Conservation (phyloP, 2,797 vertebrate species). For the Hyperoplus immaculatus region DNA sequence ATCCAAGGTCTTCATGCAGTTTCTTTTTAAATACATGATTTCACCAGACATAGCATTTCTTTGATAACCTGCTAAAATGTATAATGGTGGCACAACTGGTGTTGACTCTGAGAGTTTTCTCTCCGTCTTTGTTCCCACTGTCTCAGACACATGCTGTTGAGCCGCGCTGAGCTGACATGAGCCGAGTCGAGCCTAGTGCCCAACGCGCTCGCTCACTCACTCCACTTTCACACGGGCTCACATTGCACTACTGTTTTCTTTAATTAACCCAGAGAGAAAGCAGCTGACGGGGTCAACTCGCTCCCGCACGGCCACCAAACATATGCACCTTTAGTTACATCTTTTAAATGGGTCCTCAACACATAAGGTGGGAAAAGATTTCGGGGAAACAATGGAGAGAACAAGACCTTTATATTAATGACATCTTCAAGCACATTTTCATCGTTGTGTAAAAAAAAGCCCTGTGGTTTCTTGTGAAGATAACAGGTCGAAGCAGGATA, state of each 20-base stretch:
- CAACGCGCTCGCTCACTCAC: conserved; percentile 73
- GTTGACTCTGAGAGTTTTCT: conserved; percentile 51
- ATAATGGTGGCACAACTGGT: conserved; percentile 39
- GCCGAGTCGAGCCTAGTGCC: conserved; percentile 75
- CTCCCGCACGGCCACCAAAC: conserved; percentile 76
- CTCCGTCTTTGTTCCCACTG: conserved; percentile 78
- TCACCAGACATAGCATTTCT: conserved; percentile 26
- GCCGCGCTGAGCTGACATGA: conserved; percentile 80
- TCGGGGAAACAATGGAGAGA: conserved; percentile 49
- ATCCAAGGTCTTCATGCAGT: conserved; percentile 13
- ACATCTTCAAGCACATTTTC: conserved; percentile 68
- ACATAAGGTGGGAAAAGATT: conserved; percentile 33
- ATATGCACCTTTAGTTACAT: conserved; percentile 77
- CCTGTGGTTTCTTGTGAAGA: conserved; percentile 72
- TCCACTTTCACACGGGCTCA: conserved; percentile 85
- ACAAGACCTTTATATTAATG: conserved; percentile 57
- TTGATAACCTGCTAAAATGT: conserved; percentile 65
- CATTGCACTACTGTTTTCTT: conserved; percentile 86
- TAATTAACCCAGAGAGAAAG: conserved; percentile 89
- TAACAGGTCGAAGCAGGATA: conserved; percentile 76
- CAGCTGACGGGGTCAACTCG: conserved; percentile 85
- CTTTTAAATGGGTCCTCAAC: conserved; percentile 53
- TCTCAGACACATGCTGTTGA: conserved; percentile 80
- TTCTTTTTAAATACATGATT: conserved; percentile 15
- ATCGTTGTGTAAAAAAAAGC: conserved; percentile 58